Evolutionary conservation across 1,140 invertebrate species (phyloP).

Genomic region (Ceratosolen solmsi): DNA sequence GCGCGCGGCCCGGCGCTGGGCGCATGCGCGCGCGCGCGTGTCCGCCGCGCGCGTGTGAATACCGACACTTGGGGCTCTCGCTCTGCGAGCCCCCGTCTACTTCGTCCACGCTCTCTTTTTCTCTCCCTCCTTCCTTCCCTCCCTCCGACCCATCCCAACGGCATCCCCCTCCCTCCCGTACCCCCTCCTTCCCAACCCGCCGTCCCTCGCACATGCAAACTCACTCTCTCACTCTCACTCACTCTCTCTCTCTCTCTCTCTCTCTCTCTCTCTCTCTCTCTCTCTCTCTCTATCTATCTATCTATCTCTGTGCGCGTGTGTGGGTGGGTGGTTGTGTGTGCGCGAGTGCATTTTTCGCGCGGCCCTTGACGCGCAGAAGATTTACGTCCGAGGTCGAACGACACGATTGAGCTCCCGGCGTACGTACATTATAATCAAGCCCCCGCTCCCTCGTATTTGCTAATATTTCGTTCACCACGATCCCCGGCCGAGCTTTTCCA

Average conservation of each 20-base stretch:
- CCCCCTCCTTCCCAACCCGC: neutral
- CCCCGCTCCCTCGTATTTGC: no score
- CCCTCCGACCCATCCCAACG: neutral
- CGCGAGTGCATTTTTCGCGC: no score
- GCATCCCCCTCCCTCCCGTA: neutral
- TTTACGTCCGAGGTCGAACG: no score
- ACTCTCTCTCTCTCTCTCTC: neutral
- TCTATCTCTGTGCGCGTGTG: no score
- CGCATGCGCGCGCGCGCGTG: conserved; percentile 38
- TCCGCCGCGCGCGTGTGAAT: neutral
- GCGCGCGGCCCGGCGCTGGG: conserved; percentile 15
- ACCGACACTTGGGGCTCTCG: neutral
- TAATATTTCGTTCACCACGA: no score
- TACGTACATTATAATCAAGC: no score
- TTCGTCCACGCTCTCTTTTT: no score
- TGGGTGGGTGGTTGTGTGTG: no score
- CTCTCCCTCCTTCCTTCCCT: neutral
- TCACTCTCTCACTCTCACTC: neutral
- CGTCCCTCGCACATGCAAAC: neutral
- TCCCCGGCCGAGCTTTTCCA: no score
- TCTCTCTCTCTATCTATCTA: no score
- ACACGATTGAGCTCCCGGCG: no score
- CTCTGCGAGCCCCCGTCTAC: neutral
- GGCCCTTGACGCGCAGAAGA: no score
- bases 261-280: neutral